Conservation (phyloP, 2,888 invertebrate genomes). For the Sicus ferrugineus region DNA sequence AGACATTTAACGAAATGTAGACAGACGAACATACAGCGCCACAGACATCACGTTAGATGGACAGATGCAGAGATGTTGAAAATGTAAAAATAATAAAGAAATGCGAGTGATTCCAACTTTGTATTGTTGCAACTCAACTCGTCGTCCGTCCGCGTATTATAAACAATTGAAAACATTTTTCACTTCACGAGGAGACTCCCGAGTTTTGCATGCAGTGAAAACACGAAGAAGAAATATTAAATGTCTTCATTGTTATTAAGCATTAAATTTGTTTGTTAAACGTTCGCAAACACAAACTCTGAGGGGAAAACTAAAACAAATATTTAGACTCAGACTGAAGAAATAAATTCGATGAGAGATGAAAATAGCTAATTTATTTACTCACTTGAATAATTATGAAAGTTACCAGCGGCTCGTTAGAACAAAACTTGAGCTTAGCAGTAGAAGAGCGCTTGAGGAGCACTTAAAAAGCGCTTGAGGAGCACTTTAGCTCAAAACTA, state of each 20-base stretch:
- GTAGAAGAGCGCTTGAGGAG: neutral
- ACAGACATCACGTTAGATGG: neutral
- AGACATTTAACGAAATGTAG: neutral
- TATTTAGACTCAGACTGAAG: no score
- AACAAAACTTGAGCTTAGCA: no score
- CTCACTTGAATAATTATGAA: neutral
- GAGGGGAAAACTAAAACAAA: neutral
- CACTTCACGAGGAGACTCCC: no score
- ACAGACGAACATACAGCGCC: neutral
- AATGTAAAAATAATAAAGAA: neutral
- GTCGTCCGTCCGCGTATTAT: no score
- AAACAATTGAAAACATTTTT: no score
- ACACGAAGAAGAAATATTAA: no score
- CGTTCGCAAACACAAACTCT: neutral
- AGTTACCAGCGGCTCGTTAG: no score
- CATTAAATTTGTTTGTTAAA: neutral
- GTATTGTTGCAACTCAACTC: slow-evolving; percentile 1
- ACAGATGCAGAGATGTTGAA: neutral
- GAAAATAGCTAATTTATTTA: neutral
- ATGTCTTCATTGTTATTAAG: no score
- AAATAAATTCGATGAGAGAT: neutral
- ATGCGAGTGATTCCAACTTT: neutral
- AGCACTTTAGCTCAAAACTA: no score
- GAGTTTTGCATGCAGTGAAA: no score
- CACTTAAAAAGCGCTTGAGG: neutral